phyloP scores from a whole-genome alignment of 2,797 vertebrate genomes.

The Valencia hispanica region DNA sequence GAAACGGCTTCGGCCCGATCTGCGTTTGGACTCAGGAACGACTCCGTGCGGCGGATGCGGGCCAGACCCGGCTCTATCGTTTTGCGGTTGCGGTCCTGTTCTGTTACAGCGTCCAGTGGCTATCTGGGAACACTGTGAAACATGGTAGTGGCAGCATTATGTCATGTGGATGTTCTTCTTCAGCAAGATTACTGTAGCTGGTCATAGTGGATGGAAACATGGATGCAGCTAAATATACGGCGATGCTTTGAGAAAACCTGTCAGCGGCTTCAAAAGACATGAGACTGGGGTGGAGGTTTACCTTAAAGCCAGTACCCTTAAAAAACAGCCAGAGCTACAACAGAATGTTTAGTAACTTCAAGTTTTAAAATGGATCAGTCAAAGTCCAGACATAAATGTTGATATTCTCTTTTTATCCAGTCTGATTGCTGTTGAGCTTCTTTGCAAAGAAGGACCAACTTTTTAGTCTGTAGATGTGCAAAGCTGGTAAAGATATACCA shows the following conservation, averaged over 20 bases:
- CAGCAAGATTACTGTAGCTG: neutral
- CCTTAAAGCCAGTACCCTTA: too few relatives aligned
- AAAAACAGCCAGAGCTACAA: neutral
- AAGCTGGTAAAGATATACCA: neutral
- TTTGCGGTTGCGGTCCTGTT: too few relatives aligned
- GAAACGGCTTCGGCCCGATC: too few relatives aligned
- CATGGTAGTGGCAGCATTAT: neutral
- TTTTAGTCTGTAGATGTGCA: neutral
- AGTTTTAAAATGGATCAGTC: neutral
- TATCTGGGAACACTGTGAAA: neutral
- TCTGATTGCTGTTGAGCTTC: neutral
- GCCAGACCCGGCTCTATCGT: too few relatives aligned
- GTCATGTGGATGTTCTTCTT: neutral
- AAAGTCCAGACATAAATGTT: neutral
- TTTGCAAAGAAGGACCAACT: neutral
- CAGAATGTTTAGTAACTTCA: neutral
- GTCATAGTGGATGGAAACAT: neutral
- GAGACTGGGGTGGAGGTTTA: too few relatives aligned
- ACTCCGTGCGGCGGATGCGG: too few relatives aligned
- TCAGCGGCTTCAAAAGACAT: too few relatives aligned
- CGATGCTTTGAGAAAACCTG: neutral
- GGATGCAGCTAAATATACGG: neutral
- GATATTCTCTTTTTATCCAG: too few relatives aligned
- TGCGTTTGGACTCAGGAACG: too few relatives aligned
- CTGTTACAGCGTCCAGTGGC: too few relatives aligned